Percentiles rank a stretch among this genome's conserved stretches.
Evolutionary conservation across 2,113 vertebrate species (phyloP).

Genomic region (Lota lota): DNA sequence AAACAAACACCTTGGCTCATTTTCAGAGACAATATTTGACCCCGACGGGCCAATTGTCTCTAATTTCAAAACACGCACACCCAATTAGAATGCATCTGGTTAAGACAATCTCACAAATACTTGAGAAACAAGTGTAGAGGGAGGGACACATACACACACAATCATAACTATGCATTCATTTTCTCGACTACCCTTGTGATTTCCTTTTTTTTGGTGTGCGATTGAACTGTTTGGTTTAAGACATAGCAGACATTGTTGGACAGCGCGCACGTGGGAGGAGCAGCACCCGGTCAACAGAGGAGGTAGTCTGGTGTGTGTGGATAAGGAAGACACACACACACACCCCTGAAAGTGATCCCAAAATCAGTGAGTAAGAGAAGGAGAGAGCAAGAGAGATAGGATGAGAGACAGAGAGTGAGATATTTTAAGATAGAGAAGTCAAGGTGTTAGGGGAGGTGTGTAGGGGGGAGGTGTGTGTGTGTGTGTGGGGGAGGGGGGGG

Average conservation of each 20-base stretch:
- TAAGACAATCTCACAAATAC: conserved; percentile 22
- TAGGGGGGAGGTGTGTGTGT: neutral
- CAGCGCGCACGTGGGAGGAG: conserved; percentile 18
- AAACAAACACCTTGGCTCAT: conserved; percentile 35
- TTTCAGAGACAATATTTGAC: conserved; percentile 46
- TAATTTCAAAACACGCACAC: conserved; percentile 20
- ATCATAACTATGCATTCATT: conserved; percentile 7
- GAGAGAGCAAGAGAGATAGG: conserved; percentile 20
- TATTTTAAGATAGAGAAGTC: neutral
- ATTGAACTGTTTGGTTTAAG: conserved; percentile 17
- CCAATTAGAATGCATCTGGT: neutral
- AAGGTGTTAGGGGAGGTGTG: neutral
- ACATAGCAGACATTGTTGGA: neutral
- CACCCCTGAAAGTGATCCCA: neutral
- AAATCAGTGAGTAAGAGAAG: neutral
- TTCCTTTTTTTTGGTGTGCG: conserved; percentile 12
- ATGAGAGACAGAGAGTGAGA: conserved; percentile 14
- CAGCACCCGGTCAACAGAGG: conserved; percentile 22
- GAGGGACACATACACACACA: neutral
- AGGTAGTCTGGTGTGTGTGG: conserved; percentile 59
- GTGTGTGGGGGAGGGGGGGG: neutral
- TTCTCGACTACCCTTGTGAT: conserved; percentile 2
- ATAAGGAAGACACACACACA: conserved; percentile 52
- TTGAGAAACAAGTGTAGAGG: conserved; percentile 48
- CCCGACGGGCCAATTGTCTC: conserved; percentile 27